These are phyloP conservation scores for Aeoliscus strigatus DNA, from an alignment of 2,797 vertebrate species.

Conservation along the genomic window DNA sequence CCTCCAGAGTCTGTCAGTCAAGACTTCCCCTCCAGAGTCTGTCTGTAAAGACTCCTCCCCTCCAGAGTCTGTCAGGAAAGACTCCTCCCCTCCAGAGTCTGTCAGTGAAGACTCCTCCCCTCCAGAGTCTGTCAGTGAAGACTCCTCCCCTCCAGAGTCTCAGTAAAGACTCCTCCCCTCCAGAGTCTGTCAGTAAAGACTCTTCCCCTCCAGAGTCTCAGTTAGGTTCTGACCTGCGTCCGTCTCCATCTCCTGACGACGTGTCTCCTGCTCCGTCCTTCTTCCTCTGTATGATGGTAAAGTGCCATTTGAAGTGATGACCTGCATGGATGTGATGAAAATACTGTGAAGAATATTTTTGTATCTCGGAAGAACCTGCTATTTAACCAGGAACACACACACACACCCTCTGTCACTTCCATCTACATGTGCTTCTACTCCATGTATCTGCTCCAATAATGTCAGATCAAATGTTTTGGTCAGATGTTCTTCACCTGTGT, in stretches of 20 bases:
- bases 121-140: no score
- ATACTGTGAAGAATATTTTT: conserved; percentile 59
- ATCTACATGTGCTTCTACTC: conserved; percentile 42
- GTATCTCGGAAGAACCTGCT: conserved; percentile 41
- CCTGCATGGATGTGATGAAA: conserved; percentile 59
- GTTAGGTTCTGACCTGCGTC: no score
- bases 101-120: no score
- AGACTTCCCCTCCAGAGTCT: no score
- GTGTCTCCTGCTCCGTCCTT: neutral
- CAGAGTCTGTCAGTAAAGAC: no score
- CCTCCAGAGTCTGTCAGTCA: no score
- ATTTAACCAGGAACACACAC: conserved; percentile 3
- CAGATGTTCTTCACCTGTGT: conserved; percentile 54
- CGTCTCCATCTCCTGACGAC: conserved; percentile 18
- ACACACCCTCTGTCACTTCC: conserved; percentile 25
- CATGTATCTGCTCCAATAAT: conserved; percentile 35
- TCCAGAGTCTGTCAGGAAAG: no score
- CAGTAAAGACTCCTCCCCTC: no score
- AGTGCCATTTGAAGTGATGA: conserved; percentile 56
- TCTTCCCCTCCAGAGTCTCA: no score
- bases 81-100: no score
- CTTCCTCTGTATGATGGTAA: conserved; percentile 14
- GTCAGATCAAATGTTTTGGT: conserved; percentile 59
- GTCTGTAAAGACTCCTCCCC: no score
- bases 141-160: no score